These are phyloP conservation scores for Therioaphis trifolii DNA, from an alignment of 2,888 invertebrate species.

Conservation along the genomic window DNA sequence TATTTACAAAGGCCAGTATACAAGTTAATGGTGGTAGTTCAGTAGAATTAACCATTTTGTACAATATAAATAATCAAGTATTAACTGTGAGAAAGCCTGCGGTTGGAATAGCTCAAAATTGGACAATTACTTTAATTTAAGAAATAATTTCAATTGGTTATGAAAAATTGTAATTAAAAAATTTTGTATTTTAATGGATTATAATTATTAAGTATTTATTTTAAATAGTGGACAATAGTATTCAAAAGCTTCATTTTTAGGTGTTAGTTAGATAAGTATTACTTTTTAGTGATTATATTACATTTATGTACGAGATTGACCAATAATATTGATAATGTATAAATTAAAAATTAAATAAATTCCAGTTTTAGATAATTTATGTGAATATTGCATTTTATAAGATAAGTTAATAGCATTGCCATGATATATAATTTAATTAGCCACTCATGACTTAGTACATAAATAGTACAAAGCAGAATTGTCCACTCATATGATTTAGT, in stretches of 20 bases:
- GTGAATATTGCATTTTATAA: neutral
- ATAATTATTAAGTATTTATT: slow-evolving; percentile 44
- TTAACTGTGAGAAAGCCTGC: slow-evolving; percentile 87
- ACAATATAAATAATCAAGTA: slow-evolving; percentile 75
- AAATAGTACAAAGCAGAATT: no score
- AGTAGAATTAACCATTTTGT: slow-evolving; percentile 76
- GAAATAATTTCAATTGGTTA: neutral
- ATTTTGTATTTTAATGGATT: slow-evolving; percentile 27
- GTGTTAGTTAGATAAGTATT: neutral
- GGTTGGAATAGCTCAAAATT: slow-evolving; percentile 83
- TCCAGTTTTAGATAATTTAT: neutral
- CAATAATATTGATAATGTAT: neutral
- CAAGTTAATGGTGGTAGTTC: slow-evolving; percentile 72
- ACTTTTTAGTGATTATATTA: slow-evolving; percentile 21
- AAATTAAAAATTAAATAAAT: slow-evolving; percentile 3
- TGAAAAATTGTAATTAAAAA: slow-evolving; percentile 31
- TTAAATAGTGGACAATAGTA: slow-evolving; percentile 26
- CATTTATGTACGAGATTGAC: neutral
- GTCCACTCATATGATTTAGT: no score
- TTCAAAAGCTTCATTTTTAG: neutral
- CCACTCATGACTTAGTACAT: no score
- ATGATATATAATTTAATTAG: no score
- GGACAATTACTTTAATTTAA: slow-evolving; percentile 72
- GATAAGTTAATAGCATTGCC: neutral
- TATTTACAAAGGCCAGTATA: slow-evolving; percentile 77